These are phyloP conservation scores for Cossypha heuglini DNA, from an alignment of 2,797 vertebrate genomes.

Conservation along the genomic window DNA sequence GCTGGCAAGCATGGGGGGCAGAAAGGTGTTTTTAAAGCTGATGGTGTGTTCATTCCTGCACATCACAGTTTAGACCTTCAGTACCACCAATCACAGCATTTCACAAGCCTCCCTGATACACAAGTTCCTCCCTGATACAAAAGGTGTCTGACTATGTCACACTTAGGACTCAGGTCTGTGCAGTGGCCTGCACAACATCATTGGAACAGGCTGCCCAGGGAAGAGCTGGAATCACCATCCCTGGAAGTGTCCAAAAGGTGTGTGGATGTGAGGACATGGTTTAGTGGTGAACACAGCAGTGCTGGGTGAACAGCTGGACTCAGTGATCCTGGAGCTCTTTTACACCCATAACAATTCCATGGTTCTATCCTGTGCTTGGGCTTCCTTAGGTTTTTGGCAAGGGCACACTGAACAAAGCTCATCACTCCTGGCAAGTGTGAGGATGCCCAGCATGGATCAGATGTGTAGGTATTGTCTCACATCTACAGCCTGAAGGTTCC, in stretches of 20 bases:
- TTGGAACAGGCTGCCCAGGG: neutral
- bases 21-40: neutral
- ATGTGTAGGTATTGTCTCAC: neutral
- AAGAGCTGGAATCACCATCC: neutral
- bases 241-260: rapidly evolving
- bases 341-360: neutral
- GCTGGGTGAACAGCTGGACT: neutral
- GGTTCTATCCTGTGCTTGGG: neutral
- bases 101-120: neutral
- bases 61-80: neutral
- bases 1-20: neutral
- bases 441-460: neutral
- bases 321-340: neutral
- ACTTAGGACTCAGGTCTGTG: neutral
- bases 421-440: neutral
- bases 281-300: neutral
- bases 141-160: neutral
- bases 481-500: neutral
- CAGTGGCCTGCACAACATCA: neutral
- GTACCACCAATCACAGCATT: neutral
- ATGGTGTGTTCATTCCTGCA: neutral
- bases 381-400: neutral
- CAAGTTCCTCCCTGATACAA: neutral
- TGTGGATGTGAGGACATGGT: neutral
- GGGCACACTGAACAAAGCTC: neutral